These are phyloP conservation scores for Pogonomyrmex californicus DNA, from an alignment of 1,140 invertebrate genomes.

Conservation along the genomic window DNA sequence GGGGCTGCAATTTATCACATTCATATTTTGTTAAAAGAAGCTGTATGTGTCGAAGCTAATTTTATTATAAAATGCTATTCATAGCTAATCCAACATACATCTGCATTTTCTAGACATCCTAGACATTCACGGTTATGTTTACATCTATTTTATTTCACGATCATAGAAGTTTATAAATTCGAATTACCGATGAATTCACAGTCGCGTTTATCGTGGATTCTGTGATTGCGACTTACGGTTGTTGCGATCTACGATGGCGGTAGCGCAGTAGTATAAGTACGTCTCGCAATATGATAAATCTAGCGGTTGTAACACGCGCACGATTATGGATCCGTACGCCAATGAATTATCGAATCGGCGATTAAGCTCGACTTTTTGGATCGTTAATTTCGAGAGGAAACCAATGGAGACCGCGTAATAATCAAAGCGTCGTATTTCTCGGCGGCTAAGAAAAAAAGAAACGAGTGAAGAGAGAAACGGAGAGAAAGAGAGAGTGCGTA, in stretches of 20 bases:
- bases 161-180: slow-evolving; percentile 35
- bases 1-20: too few species aligned
- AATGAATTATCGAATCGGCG: slow-evolving; percentile 69
- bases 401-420: slow-evolving; percentile 57
- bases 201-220: slow-evolving; percentile 25
- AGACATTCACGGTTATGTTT: background rate
- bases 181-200: slow-evolving; percentile 37
- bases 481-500: background rate
- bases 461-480: background rate
- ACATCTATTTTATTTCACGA: background rate
- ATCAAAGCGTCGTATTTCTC: slow-evolving; percentile 72
- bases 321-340: background rate
- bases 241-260: slow-evolving; percentile 46
- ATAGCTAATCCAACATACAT: background rate
- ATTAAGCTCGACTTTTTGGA: slow-evolving; percentile 68
- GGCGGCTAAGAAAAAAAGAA: background rate
- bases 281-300: slow-evolving; percentile 44
- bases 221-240: slow-evolving; percentile 21
- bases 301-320: slow-evolving; percentile 34
- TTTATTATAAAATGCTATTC: background rate
- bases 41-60: background rate
- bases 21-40: background rate
- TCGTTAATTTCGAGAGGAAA: slow-evolving; percentile 71
- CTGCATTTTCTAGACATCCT: background rate
- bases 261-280: background rate